A percentile compares a stretch with the other conserved stretches of the same genome.
These are phyloP conservation scores for Scaptomyza montana DNA, from an alignment of 1,140 invertebrate species.

Conservation along the genomic window DNA sequence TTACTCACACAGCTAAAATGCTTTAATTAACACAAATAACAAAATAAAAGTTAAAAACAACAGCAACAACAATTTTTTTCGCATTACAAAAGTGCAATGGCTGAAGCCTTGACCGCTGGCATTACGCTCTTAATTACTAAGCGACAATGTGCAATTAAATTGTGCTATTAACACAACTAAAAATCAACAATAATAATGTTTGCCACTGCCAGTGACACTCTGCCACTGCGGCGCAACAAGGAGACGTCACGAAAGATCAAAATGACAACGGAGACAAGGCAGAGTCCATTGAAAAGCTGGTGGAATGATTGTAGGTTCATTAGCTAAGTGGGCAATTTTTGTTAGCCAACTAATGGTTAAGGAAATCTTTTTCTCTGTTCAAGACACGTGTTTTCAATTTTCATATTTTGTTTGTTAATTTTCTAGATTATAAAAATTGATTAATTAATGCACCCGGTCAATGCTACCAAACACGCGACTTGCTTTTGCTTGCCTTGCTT, in stretches of 20 bases:
- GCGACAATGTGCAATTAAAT: constrained; percentile 48
- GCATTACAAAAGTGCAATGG: constrained; percentile 50
- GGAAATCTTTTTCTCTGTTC: not conserved
- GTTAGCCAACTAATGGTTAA: not conserved
- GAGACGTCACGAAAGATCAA: constrained; percentile 45
- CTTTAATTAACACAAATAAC: constrained; percentile 62
- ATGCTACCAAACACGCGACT: constrained; percentile 67
- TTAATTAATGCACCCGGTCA: constrained; percentile 71
- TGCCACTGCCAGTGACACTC: constrained; percentile 58
- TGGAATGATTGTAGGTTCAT: constrained; percentile 75
- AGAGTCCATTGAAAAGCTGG: constrained; percentile 52
- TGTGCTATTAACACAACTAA: constrained; percentile 51
- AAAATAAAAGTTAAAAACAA: constrained; percentile 24
- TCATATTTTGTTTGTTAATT: constrained; percentile 46
- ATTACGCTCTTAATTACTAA: constrained; percentile 22
- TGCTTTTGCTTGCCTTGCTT: constrained; percentile 13
- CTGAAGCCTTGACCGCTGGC: constrained; percentile 52
- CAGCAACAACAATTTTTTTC: not conserved
- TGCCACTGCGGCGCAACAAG: constrained; percentile 48
- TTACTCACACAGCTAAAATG: constrained; percentile 44
- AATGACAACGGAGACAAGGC: constrained; percentile 44
- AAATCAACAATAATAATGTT: constrained; percentile 51
- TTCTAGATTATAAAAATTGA: constrained; percentile 67
- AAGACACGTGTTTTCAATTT: constrained; percentile 31
- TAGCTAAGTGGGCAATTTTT: constrained; percentile 23